phyloP scores from a whole-genome alignment of 2,888 invertebrate genomes.

The Stegana nigrithorax region DNA sequence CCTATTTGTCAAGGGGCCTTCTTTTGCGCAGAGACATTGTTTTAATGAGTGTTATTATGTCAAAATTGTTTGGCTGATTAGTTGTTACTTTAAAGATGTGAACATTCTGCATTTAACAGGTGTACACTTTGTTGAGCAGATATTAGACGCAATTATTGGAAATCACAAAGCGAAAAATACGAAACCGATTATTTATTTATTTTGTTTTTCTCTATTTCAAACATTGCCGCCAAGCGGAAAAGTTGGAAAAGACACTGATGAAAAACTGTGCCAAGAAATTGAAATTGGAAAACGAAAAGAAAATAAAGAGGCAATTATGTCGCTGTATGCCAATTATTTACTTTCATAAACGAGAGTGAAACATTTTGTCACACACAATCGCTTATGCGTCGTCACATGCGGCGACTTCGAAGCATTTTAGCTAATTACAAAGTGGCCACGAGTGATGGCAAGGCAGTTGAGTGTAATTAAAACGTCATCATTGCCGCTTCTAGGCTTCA shows the following conservation, averaged over 20 bases:
- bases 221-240: too few species aligned
- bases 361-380: background rate
- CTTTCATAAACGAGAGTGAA: conserved; percentile 1
- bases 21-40: too few species aligned
- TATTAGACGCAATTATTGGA: too few species aligned
- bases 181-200: too few species aligned
- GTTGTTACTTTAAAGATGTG: too few species aligned
- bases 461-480: background rate
- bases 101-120: too few species aligned
- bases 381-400: background rate
- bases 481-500: conserved; percentile 11
- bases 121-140: too few species aligned
- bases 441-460: background rate
- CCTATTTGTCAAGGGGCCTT: too few species aligned
- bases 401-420: background rate
- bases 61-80: too few species aligned
- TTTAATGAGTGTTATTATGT: too few species aligned
- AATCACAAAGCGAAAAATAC: too few species aligned
- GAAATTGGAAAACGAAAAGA: background rate
- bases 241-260: conserved; percentile 1
- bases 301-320: background rate
- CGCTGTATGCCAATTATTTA: background rate
- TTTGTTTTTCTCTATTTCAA: too few species aligned
- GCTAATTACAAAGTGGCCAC: background rate
- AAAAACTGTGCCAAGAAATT: background rate